Percentiles rank a stretch among this genome's conserved stretches.
These are phyloP conservation scores for Campoplex capitator DNA, from an alignment of 2,888 invertebrate genomes.

Conservation along the genomic window DNA sequence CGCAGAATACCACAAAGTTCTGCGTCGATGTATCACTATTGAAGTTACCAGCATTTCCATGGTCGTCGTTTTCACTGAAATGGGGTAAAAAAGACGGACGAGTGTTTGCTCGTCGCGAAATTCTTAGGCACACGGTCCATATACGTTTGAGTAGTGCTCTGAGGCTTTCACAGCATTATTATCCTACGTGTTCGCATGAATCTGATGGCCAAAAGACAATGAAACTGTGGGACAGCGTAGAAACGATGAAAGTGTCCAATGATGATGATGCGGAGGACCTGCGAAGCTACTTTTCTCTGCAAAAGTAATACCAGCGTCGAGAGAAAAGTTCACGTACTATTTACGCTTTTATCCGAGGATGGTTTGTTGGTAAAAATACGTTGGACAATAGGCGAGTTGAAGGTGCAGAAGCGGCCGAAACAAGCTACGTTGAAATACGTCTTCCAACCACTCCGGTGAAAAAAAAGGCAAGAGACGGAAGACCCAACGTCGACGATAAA, in stretches of 20 bases:
- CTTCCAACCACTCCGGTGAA: background rate
- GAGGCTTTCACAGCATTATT: constrained; percentile 70
- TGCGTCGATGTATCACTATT: background rate
- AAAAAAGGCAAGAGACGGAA: constrained; percentile 16
- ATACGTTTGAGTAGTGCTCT: constrained; percentile 27
- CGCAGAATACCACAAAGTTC: background rate
- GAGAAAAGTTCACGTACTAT: constrained; percentile 11
- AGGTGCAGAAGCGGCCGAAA: constrained; percentile 30
- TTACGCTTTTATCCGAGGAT: constrained; percentile 5
- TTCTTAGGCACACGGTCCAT: background rate
- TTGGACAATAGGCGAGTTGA: constrained; percentile 26
- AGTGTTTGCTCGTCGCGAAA: background rate
- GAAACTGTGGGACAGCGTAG: constrained; percentile 10
- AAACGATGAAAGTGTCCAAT: constrained; percentile 45
- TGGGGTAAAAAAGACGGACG: background rate
- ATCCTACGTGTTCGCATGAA: constrained; percentile 77
- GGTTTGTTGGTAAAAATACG: constrained; percentile 7
- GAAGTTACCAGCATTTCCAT: constrained; percentile 21
- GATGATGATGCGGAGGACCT: constrained; percentile 44
- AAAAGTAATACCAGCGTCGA: background rate
- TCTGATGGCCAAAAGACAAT: constrained; percentile 13
- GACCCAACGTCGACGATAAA: constrained; percentile 81
- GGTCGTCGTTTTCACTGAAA: constrained; percentile 17
- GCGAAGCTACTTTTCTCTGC: background rate
- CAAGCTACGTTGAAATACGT: background rate